A percentile compares a stretch with the other conserved stretches of the same genome.
Evolutionary conservation across 2,113 vertebrate species (phyloP).

Genomic region (Labeo rohita): DNA sequence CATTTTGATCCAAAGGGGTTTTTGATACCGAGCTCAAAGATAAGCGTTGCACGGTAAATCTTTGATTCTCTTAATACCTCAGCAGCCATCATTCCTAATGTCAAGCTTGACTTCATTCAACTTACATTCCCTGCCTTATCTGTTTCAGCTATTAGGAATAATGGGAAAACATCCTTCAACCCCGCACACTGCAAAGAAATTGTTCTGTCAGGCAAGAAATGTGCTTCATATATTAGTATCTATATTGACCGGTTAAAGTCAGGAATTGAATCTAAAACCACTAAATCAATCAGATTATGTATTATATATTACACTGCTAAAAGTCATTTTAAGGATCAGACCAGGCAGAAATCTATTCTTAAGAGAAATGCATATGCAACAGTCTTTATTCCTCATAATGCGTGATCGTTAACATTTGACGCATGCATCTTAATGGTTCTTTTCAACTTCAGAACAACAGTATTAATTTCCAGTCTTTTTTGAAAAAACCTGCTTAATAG

Average conservation of each 20-base stretch:
- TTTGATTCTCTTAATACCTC: neutral
- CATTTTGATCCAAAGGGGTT: neutral
- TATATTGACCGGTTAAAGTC: neutral
- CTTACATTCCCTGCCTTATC: neutral
- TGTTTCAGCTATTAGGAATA: neutral
- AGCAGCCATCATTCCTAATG: neutral
- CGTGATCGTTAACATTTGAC: neutral
- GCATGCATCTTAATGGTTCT: neutral
- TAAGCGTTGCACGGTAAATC: neutral
- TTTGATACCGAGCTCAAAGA: slow-evolving; percentile 1
- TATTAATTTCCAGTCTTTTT: neutral
- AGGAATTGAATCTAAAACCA: neutral
- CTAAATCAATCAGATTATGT: neutral
- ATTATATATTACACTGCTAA: neutral
- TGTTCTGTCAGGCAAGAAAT: neutral
- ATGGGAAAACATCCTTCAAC: neutral
- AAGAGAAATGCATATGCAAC: neutral
- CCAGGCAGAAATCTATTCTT: neutral
- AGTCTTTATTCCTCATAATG: neutral
- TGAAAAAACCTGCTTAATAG: neutral
- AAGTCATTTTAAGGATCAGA: neutral
- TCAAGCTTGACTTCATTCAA: neutral
- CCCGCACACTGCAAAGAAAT: neutral
- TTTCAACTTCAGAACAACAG: neutral
- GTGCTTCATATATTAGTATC: neutral